phyloP scores from a whole-genome alignment of 1,140 invertebrate genomes.

The Ceratina calcarata region DNA sequence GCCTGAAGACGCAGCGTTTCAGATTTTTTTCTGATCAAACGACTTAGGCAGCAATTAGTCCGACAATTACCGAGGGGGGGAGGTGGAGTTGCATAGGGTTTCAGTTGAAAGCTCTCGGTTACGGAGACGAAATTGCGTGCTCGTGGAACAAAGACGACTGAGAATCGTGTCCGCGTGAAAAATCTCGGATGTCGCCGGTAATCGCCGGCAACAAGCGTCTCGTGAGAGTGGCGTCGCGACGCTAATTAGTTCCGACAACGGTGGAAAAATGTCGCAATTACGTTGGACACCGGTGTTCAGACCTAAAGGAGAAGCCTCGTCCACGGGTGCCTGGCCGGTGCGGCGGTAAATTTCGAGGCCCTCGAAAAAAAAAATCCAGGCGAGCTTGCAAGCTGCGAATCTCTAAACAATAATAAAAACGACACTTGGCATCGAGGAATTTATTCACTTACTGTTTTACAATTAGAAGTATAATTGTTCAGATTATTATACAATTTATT shows the following conservation, averaged over 20 bases:
- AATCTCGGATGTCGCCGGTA: constrained; percentile 13
- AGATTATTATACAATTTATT: too few species aligned
- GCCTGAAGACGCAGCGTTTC: background rate
- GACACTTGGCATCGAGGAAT: too few species aligned
- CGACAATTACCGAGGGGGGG: background rate
- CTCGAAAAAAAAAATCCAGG: background rate
- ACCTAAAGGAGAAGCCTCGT: background rate
- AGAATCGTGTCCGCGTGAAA: background rate
- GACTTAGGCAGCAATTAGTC: background rate
- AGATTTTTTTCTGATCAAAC: background rate
- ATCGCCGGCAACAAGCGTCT: background rate
- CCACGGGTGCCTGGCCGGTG: too few species aligned
- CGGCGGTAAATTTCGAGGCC: constrained; percentile 17
- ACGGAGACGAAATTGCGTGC: background rate
- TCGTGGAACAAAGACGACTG: constrained; percentile 3
- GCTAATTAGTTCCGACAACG: constrained; percentile 37
- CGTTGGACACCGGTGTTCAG: background rate
- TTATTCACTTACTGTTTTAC: too few species aligned
- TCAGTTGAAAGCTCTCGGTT: background rate
- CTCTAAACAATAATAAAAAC: too few species aligned
- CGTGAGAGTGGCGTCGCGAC: constrained; percentile 11
- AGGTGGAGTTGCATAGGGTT: background rate
- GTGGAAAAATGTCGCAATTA: constrained; percentile 43
- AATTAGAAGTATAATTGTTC: too few species aligned
- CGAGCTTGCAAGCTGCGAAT: too few species aligned